Evolutionary conservation across 2,888 invertebrate genomes (phyloP).

Genomic region (Melanotus villosus): DNA sequence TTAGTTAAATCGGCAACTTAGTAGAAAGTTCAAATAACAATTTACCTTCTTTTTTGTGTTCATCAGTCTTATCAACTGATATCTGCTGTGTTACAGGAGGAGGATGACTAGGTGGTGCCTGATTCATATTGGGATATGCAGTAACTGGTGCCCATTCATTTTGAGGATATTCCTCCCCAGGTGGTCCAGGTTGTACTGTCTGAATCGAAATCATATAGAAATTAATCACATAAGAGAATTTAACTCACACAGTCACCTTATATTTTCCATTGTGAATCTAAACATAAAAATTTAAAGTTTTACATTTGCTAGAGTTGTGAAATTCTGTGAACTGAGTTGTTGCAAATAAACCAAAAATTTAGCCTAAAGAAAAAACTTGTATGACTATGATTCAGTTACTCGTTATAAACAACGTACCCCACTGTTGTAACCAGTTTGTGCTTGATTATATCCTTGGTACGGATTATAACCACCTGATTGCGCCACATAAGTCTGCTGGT

Average conservation of each 20-base stretch:
- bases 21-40: no score
- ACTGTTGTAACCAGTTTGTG: slow-evolving; percentile 42
- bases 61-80: slow-evolving; percentile 63
- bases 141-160: slow-evolving; percentile 57
- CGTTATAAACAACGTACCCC: no score
- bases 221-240: no score
- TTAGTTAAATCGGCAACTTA: no score
- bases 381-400: no score
- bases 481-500: slow-evolving; percentile 47
- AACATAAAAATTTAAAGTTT: no score
- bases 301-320: no score
- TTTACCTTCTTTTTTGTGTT: slow-evolving; percentile 71
- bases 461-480: slow-evolving; percentile 39
- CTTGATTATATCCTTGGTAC: slow-evolving; percentile 50
- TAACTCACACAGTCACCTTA: no score
- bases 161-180: slow-evolving; percentile 53
- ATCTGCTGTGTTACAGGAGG: slow-evolving; percentile 61
- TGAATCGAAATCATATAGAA: slow-evolving; percentile 47
- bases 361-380: no score
- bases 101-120: slow-evolving; percentile 43
- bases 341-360: no score
- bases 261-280: no score
- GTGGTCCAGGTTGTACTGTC: slow-evolving; percentile 54
- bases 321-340: no score
- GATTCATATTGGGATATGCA: slow-evolving; percentile 46